These are phyloP conservation scores for Numida meleagris DNA, from an alignment of 2,113 vertebrate species.

Conservation along the genomic window DNA sequence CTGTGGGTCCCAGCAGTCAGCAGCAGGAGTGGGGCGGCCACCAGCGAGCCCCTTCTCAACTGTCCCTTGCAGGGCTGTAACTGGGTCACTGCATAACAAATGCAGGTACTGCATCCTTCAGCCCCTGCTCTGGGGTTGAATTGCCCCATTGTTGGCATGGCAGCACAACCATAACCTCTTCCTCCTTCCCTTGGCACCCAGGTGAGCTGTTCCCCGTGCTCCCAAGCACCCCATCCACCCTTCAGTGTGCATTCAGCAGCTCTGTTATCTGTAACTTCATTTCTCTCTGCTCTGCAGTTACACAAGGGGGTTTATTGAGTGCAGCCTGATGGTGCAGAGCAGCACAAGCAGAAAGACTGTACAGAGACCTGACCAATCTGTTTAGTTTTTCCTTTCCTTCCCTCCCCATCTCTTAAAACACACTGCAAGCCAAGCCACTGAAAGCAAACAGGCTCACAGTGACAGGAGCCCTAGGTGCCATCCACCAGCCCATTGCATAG, in stretches of 20 bases:
- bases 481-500: neutral
- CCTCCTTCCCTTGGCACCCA: neutral
- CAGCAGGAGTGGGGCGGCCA: rapidly evolving
- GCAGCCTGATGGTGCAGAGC: neutral
- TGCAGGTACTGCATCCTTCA: neutral
- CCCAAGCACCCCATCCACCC: neutral
- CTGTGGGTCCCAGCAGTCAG: rapidly evolving
- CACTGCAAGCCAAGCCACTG: neutral
- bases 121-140: neutral
- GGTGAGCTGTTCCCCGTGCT: neutral
- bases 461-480: neutral
- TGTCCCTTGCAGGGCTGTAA: neutral
- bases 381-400: neutral
- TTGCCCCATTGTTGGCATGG: rapidly evolving
- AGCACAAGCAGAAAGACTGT: neutral
- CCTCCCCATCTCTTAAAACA: neutral
- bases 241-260: neutral
- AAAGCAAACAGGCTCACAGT: neutral
- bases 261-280: neutral
- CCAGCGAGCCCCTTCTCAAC: neutral
- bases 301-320: neutral
- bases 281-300: neutral
- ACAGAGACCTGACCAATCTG: neutral
- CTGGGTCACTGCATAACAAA: neutral
- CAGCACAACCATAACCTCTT: neutral